phyloP scores from a whole-genome alignment of 2,888 invertebrate species.

The Ganaspis brasiliensis region DNA sequence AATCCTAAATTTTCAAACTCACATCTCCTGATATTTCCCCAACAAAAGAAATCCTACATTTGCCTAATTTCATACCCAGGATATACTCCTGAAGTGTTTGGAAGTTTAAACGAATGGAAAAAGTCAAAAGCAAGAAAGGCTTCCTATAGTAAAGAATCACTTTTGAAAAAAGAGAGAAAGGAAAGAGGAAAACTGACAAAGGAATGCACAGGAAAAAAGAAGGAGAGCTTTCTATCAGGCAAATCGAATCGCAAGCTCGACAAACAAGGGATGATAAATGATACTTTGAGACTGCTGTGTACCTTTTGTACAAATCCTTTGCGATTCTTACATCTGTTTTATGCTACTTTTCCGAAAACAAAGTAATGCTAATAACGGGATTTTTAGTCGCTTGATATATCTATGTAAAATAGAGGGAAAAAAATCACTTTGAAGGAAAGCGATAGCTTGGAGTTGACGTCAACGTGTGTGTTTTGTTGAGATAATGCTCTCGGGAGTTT shows the following conservation, averaged over 20 bases:
- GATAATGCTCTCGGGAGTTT: slow-evolving; percentile 34
- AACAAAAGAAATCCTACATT: no score
- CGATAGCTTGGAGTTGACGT: no score
- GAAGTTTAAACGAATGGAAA: not conserved
- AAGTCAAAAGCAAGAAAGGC: not conserved
- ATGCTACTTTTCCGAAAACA: not conserved
- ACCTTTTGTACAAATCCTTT: not conserved
- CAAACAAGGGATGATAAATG: slow-evolving; percentile 71
- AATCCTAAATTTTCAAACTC: no score
- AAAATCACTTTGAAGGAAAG: slow-evolving; percentile 16
- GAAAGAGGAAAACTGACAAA: slow-evolving; percentile 2
- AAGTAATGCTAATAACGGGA: not conserved
- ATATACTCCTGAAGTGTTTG: not conserved
- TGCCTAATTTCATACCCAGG: no score
- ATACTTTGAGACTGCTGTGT: slow-evolving; percentile 54
- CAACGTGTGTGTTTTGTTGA: slow-evolving; percentile 26
- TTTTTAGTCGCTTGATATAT: not conserved
- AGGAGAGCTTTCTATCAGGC: slow-evolving; percentile 67
- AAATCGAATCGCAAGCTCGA: slow-evolving; percentile 69
- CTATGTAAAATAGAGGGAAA: not conserved
- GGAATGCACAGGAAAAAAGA: not conserved
- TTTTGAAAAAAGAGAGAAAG: slow-evolving; percentile 43
- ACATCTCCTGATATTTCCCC: no score
- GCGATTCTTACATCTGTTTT: not conserved
- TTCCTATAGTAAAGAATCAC: not conserved